Evolutionary conservation across 2,797 vertebrate species (phyloP).

Genomic region (Masticophis lateralis): DNA sequence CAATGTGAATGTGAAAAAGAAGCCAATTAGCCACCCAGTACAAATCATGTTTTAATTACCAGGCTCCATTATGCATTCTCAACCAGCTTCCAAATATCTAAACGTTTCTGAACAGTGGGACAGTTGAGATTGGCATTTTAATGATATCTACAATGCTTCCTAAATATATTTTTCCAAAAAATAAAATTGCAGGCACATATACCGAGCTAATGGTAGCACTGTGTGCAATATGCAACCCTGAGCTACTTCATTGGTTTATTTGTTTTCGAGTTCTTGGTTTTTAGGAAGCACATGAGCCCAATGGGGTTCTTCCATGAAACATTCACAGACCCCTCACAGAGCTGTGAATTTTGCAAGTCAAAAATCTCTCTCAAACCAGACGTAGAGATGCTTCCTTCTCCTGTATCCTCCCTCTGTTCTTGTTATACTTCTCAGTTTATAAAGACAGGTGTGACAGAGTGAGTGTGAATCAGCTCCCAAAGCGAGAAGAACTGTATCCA

Average conservation of each 20-base stretch:
- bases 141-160: conserved; percentile 47
- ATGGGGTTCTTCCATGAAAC: neutral
- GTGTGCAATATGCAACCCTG: conserved; percentile 3
- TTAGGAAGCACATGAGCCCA: neutral
- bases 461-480: neutral
- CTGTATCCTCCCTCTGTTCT: neutral
- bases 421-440: neutral
- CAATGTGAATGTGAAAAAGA: neutral
- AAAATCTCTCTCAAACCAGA: neutral
- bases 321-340: neutral
- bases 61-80: conserved; percentile 9
- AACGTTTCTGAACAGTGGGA: conserved; percentile 47
- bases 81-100: conserved; percentile 43
- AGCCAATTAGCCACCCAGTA: neutral
- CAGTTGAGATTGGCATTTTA: conserved; percentile 32
- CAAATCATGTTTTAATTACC: conserved; percentile 25
- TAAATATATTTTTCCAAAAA: conserved; percentile 51
- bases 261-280: conserved; percentile 4
- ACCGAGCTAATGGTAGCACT: conserved; percentile 3
- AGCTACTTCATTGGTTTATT: conserved; percentile 11
- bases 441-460: neutral
- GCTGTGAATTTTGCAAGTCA: neutral
- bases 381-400: neutral
- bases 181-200: conserved; percentile 44
- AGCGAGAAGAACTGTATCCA: neutral